These are phyloP conservation scores for Torymus texanus DNA, from an alignment of 2,888 invertebrate genomes.

Conservation along the genomic window DNA sequence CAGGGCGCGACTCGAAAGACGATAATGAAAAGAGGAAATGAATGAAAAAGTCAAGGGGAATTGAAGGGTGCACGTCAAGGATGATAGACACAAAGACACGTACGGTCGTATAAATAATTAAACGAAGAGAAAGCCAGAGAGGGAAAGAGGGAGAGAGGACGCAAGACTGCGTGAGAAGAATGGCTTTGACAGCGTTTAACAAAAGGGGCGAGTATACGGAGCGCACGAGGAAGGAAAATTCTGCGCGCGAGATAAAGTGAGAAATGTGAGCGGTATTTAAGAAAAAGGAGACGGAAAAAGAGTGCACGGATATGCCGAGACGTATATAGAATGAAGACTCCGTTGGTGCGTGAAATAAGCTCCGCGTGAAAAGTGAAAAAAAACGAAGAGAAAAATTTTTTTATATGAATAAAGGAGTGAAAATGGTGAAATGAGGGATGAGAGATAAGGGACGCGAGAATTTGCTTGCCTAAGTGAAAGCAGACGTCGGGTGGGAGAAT, in stretches of 20 bases:
- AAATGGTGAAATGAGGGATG: constrained; percentile 7
- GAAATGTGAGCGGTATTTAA: constrained; percentile 18
- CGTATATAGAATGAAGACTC: not conserved
- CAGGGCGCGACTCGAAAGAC: not conserved
- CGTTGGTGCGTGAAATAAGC: constrained; percentile 11
- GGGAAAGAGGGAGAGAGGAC: too few species aligned
- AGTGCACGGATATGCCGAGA: not conserved
- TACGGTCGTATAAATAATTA: constrained; percentile 8
- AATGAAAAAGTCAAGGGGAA: not conserved
- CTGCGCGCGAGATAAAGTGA: not conserved
- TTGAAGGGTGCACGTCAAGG: not conserved
- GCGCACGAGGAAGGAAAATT: not conserved
- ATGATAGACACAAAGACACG: not conserved
- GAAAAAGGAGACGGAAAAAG: constrained; percentile 5
- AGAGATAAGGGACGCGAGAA: not conserved
- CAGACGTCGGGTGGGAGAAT: too few species aligned
- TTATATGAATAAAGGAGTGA: not conserved
- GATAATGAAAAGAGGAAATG: constrained; percentile 7
- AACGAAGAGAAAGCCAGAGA: not conserved
- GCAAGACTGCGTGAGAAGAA: not conserved
- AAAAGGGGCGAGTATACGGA: not conserved
- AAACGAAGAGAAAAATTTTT: constrained; percentile 1
- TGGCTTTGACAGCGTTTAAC: constrained; percentile 18
- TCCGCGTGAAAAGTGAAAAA: constrained; percentile 6
- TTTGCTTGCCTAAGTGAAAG: not conserved